phyloP scores from a whole-genome alignment of 2,888 invertebrate species.

The Zygogramma bicolorata region DNA sequence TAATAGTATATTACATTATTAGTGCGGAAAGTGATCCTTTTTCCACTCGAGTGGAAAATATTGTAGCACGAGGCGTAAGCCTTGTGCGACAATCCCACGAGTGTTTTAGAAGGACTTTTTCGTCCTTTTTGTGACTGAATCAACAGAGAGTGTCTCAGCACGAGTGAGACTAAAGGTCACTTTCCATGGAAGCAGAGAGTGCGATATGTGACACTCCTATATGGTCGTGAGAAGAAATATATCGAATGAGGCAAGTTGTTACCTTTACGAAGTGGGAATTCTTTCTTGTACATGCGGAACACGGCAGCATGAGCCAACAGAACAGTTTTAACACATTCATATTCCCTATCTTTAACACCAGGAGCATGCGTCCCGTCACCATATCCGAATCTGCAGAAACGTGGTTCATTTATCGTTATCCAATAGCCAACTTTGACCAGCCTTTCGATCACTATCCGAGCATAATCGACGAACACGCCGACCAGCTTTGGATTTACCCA shows the following conservation, averaged over 20 bases:
- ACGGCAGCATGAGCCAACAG: constrained; percentile 76
- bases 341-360: constrained; percentile 70
- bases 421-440: constrained; percentile 61
- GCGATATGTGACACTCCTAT: not conserved
- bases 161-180: too few species aligned
- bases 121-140: too few species aligned
- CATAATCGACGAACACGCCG: constrained; percentile 72
- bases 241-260: constrained; percentile 17
- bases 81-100: too few species aligned
- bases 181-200: too few species aligned
- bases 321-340: constrained; percentile 74
- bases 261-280: constrained; percentile 67
- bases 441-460: constrained; percentile 68
- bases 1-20: too few species aligned
- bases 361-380: constrained; percentile 70
- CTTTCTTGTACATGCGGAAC: constrained; percentile 73
- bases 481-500: constrained; percentile 74
- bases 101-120: too few species aligned
- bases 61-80: too few species aligned
- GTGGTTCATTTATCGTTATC: constrained; percentile 78
- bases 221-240: not conserved
- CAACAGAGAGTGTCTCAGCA: too few species aligned
- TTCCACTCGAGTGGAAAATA: too few species aligned
- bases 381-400: constrained; percentile 65
- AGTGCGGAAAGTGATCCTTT: too few species aligned